Evolutionary conservation across 2,888 invertebrate species (phyloP).

Genomic region (Dicyrtomina minuta): DNA sequence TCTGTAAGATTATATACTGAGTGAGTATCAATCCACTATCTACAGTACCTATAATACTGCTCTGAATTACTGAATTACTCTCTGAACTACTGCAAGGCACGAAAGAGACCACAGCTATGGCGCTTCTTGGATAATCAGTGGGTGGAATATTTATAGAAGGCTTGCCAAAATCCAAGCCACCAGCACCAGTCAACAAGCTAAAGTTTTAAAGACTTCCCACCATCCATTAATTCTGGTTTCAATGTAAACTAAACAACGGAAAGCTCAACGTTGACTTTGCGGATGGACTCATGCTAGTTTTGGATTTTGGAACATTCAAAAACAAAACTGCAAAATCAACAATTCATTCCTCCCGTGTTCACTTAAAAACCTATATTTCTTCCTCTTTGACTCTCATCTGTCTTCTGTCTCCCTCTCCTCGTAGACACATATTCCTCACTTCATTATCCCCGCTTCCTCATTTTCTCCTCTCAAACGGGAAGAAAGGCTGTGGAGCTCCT

Average conservation of each 20-base stretch:
- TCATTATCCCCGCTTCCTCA: no score
- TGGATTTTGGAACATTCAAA: background rate
- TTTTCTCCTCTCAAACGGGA: no score
- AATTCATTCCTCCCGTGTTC: background rate
- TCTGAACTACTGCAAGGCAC: no score
- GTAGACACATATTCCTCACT: no score
- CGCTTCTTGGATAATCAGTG: constrained; percentile 17
- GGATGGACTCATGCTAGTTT: background rate
- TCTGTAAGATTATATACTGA: background rate
- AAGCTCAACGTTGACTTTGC: constrained; percentile 6
- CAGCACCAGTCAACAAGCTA: background rate
- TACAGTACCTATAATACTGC: no score
- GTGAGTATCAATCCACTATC: no score
- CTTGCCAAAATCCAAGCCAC: constrained; percentile 11
- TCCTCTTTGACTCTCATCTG: no score
- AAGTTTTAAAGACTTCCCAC: no score
- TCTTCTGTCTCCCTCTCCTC: no score
- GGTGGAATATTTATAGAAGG: constrained; percentile 26
- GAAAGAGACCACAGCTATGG: background rate
- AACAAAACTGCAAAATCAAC: background rate
- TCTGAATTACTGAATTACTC: no score
- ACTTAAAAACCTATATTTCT: no score
- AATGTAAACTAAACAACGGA: background rate
- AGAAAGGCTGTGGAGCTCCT: no score
- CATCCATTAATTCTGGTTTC: background rate